phyloP scores from a whole-genome alignment of 2,888 invertebrate species.

The Mimas tiliae region DNA sequence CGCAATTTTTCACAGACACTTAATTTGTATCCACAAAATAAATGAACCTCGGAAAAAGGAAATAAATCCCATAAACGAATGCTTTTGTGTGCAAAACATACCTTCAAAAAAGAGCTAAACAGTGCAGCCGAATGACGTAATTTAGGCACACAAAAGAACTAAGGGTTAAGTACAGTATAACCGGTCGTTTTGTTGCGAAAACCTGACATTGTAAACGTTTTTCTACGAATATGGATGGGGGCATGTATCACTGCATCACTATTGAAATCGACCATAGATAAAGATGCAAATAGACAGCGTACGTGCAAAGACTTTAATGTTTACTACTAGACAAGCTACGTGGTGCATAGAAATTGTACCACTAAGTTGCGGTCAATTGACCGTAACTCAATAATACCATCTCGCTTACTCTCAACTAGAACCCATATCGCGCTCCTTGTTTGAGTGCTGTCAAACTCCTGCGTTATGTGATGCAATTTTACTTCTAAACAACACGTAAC shows the following conservation, averaged over 20 bases:
- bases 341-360: too few relatives aligned
- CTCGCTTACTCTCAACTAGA: too few relatives aligned
- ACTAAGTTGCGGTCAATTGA: too few relatives aligned
- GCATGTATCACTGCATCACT: conserved; percentile 32
- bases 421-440: too few relatives aligned
- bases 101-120: conserved; percentile 23
- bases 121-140: conserved; percentile 16
- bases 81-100: conserved; percentile 1
- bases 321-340: too few relatives aligned
- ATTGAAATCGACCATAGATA: too few relatives aligned
- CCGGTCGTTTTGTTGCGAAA: conserved; percentile 48
- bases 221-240: conserved; percentile 38
- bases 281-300: too few relatives aligned
- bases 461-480: too few relatives aligned
- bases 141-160: conserved; percentile 40
- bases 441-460: too few relatives aligned
- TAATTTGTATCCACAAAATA: conserved; percentile 8
- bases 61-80: conserved; percentile 12
- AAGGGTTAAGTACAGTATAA: conserved; percentile 49
- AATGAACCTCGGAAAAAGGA: background rate
- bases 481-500: too few relatives aligned
- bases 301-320: too few relatives aligned
- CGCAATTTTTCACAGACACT: background rate
- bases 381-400: too few relatives aligned
- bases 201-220: conserved; percentile 39